Base-by-base conservation (phyloP, 2,888 invertebrate species). In the Copidosoma aretas region DNA sequence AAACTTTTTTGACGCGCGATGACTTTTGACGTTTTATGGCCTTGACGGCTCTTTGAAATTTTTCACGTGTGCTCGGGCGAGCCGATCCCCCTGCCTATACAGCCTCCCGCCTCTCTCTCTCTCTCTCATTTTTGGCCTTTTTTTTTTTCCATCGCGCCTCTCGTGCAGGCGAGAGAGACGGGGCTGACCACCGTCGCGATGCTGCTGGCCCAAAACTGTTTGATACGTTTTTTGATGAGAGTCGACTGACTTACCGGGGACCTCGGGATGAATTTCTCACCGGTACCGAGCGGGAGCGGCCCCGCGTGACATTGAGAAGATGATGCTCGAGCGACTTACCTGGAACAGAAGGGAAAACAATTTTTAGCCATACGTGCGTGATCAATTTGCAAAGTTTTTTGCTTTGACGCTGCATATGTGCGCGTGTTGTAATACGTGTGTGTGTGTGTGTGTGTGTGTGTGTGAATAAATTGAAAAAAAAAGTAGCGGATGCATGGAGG, bases 11-110 rank as follows among this genome's bases (percentile, higher is more conserved):
- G 71, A 66, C 71, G 64, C 64, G 68, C 61, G 71, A 71, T 64
- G 63, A 69, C 71, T 71, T 67, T 66, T 68, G 71, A 71, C 68
- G 64, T 69, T 69, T 71, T 69, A 71, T 67, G 67, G 68, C 61
- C 67, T 64, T 66, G 71, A 71, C 68, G 63, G 71, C 60, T 66
- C 57, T 71, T 64, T 59, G 61, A 68, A 61, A 64, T 32, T 57
- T 57, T 63, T 54, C 32, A 24, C 57, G 62, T 17, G 58, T 52
- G 24, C 25, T 14, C 21, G 54, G 8, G 32, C 32, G 8, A 5
- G 32, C 32, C 32, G 54, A 58, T 64, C 49, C 57, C n/a, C n/a
- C n/a, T n/a, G n/a, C n/a, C n/a, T n/a, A n/a, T n/a, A n/a, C n/a
- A n/a, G n/a, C n/a, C n/a, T n/a, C n/a, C n/a, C n/a, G n/a, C n/a